Percentiles rank a stretch among this genome's conserved stretches.
Conservation (phyloP, 2,797 vertebrate species). For the Hydrolagus colliei region DNA sequence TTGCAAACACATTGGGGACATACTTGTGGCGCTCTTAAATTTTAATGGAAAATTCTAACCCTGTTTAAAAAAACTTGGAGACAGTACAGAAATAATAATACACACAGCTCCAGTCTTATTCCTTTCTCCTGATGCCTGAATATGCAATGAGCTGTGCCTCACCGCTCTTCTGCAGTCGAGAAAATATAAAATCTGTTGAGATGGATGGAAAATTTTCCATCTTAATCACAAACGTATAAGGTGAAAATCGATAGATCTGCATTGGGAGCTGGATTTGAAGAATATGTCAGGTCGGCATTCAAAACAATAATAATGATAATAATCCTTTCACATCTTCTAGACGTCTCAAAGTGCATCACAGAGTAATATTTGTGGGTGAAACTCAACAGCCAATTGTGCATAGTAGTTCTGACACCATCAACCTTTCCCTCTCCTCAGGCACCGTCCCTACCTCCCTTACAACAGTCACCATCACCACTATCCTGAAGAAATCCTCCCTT, state of each 20-base stretch:
- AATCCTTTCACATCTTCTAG: too few relatives aligned
- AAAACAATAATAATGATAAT: too few relatives aligned
- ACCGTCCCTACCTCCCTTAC: too few relatives aligned
- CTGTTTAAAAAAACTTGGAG: background rate
- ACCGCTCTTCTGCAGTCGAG: background rate
- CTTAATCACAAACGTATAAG: too few relatives aligned
- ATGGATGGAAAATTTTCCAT: too few relatives aligned
- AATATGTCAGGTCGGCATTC: background rate
- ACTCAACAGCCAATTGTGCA: too few relatives aligned
- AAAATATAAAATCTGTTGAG: background rate
- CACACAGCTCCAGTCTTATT: background rate
- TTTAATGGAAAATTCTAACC: background rate
- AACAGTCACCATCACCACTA: too few relatives aligned
- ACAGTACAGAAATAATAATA: background rate
- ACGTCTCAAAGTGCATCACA: too few relatives aligned
- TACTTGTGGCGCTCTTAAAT: background rate
- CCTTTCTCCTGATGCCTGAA: background rate
- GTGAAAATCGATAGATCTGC: background rate
- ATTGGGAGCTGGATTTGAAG: background rate
- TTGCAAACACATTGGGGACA: background rate
- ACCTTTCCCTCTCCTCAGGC: too few relatives aligned
- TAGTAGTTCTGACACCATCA: too few relatives aligned
- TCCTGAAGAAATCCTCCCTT: too few relatives aligned
- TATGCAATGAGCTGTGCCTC: background rate
- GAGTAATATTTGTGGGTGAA: too few relatives aligned